Base-by-base conservation (phyloP, 2,888 invertebrate species). In the Drosophila tanythrix region DNA sequence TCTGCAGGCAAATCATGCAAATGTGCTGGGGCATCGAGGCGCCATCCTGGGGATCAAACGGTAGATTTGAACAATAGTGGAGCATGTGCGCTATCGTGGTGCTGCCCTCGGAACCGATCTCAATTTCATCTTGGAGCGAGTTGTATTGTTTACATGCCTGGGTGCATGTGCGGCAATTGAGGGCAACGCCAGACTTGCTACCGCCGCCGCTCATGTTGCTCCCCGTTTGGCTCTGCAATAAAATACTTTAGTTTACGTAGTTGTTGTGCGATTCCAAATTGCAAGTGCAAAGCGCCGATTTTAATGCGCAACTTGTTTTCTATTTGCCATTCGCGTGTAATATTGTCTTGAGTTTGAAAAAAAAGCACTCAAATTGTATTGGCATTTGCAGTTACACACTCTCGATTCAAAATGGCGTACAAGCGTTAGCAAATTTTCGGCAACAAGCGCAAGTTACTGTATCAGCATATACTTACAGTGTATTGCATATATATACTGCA, bases 161-260 rank as follows among this genome's bases (percentile, higher is more conserved):
- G 25, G 93, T 80, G 73, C 93, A 93, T 8, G 92, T 82, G 13
- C 93, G 91, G 69, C 93, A 93, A 65, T 87, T 90, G 5, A 87
- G 74, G n/a, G 89, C 88, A 48, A 89, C 89, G 66, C 83, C 82
- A 36, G 74, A n/a, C 40, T 79, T 79, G 50, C 53, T 73, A 59
- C 53, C 50, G 60, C 46, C 15, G 25, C 46, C 46, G 25, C 25
- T 68, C 70, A 67, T 76, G 13, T 31, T 38, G 40, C 1, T 27
- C 13, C 2, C 10, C 2, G 36, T 51, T 56, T 25, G 43, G 10
- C 13, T 13, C 0, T 11, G 29, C 11, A 52, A 25, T 15, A 53
- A 35, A 31, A 21, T 27, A 31, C 0, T 18, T 3, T 43, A 18
- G 46, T 3, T 40, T n/a, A 36, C 29, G 8, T 13, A n/a, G 27